Evolutionary conservation across 64 coral and sea anemone genomes (phyloP).

Genomic region (Astreopora myriophthalma): DNA sequence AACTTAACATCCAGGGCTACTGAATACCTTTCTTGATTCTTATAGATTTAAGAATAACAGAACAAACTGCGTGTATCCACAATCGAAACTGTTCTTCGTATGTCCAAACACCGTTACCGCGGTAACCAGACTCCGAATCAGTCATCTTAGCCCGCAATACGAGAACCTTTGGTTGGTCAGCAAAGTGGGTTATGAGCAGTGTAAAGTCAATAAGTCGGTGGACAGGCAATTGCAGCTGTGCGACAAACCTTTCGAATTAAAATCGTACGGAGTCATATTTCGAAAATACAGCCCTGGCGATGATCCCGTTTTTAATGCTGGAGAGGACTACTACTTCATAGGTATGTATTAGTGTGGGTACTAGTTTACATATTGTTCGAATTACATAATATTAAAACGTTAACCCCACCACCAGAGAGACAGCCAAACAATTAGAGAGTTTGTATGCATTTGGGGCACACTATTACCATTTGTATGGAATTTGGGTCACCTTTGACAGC

Average conservation of each 20-base stretch:
- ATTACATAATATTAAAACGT: too few species aligned
- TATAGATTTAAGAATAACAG: slow-evolving; percentile 49
- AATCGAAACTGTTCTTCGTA: slow-evolving; percentile 66
- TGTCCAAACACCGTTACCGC: slow-evolving; percentile 71
- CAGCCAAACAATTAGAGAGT: too few species aligned
- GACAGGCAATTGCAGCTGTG: slow-evolving; percentile 53
- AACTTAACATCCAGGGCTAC: background rate
- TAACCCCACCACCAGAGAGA: too few species aligned
- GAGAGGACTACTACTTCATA: slow-evolving; percentile 88
- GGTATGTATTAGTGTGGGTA: too few species aligned
- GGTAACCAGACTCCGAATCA: slow-evolving; percentile 9
- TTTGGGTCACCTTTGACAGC: too few species aligned
- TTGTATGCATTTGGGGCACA: too few species aligned
- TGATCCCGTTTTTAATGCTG: slow-evolving; percentile 61
- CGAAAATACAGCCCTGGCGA: slow-evolving; percentile 28
- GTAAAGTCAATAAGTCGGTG: background rate
- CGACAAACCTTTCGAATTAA: slow-evolving; percentile 63
- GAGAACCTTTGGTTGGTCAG: slow-evolving; percentile 86
- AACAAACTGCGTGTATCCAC: slow-evolving; percentile 55
- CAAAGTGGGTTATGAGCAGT: slow-evolving; percentile 56
- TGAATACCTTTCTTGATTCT: background rate
- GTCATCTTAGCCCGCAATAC: slow-evolving; percentile 41
- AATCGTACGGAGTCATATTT: slow-evolving; percentile 69
- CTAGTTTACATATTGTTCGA: too few species aligned
- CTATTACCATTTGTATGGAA: too few species aligned